Evolutionary conservation across 2,888 invertebrate species (phyloP).

Genomic region (Athalia rosae): DNA sequence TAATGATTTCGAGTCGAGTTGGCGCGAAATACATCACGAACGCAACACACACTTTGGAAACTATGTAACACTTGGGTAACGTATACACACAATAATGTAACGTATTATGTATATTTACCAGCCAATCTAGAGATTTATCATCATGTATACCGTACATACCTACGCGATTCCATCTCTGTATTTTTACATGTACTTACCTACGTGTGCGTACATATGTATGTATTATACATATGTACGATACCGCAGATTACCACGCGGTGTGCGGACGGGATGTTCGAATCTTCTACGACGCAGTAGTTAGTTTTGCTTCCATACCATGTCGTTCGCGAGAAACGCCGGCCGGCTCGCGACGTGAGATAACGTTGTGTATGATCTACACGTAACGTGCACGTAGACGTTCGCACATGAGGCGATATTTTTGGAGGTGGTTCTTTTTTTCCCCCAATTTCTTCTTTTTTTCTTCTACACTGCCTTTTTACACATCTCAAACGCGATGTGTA

Average conservation of each 20-base stretch:
- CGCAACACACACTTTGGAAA: too few relatives aligned
- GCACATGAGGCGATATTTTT: slow-evolving; percentile 4
- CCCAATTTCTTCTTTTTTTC: background rate
- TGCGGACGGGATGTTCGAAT: background rate
- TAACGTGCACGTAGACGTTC: background rate
- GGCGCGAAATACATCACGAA: too few relatives aligned
- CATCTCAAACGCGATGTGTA: background rate
- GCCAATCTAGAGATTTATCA: background rate
- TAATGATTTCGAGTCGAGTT: too few relatives aligned
- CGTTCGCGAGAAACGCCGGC: background rate
- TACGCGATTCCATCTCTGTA: background rate
- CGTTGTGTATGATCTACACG: background rate
- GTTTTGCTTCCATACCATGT: too few relatives aligned
- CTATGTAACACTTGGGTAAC: too few relatives aligned
- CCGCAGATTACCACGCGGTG: background rate
- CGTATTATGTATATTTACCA: too few relatives aligned
- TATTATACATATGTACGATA: too few relatives aligned
- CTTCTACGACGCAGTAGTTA: slow-evolving; percentile 8
- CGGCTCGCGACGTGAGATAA: slow-evolving; percentile 7
- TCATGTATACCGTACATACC: background rate
- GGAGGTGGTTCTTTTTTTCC: background rate
- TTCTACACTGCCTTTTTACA: background rate
- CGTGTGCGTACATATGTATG: background rate
- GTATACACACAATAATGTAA: too few relatives aligned
- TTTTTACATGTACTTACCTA: background rate